A percentile compares a stretch with the other conserved stretches of the same genome.
phyloP scores from a whole-genome alignment of 2,113 vertebrate species.

The sheep (Ovis aries) region ARS-UI_Ramb_v3.0 NC_056057.1:75294501-75295000 shows the following conservation, averaged over 20 bases:
- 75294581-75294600: constrained; percentile 12
- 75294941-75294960: neutral
- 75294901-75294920: neutral
- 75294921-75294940: neutral
- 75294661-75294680: neutral
- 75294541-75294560: constrained; percentile 10
- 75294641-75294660: neutral
- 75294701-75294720: neutral
- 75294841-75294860: neutral
- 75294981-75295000: neutral
- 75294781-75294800: neutral
- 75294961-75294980: neutral
- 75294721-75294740: neutral
- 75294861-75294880: neutral
- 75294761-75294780: neutral
- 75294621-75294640: neutral
- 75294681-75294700: neutral
- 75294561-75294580: constrained; percentile 6
- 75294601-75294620: constrained; percentile 14
- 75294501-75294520: neutral
- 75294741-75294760: neutral
- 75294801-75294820: neutral
- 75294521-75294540: constrained; percentile 9
- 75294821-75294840: neutral
- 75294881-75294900: neutral